Evolutionary conservation across 1,140 invertebrate genomes (phyloP).

Genomic region (Eurosta solidaginis): DNA sequence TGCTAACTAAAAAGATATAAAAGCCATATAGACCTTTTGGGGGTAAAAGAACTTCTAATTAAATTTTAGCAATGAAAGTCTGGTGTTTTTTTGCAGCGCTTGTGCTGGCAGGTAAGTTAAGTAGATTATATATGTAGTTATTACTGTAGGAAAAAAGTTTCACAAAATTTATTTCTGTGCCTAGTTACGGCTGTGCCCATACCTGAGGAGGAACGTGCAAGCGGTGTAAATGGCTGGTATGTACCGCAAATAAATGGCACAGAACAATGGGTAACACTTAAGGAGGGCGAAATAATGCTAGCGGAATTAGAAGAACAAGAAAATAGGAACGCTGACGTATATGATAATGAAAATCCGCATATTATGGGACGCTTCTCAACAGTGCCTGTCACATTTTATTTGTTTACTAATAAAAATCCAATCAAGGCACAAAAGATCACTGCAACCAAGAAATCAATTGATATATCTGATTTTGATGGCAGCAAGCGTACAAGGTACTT

Average conservation of each 20-base stretch:
- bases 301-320: background rate
- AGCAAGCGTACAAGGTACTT: constrained; percentile 50
- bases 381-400: constrained; percentile 47
- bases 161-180: background rate
- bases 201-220: background rate
- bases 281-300: constrained; percentile 32
- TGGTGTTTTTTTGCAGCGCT: no score
- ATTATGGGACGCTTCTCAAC: constrained; percentile 35
- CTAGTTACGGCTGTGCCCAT: background rate
- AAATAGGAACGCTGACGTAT: no score
- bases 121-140: no score
- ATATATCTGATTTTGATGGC: constrained; percentile 44
- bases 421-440: constrained; percentile 45
- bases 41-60: no score
- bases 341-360: no score
- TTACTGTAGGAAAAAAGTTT: no score
- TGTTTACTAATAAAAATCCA: constrained; percentile 49
- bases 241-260: constrained; percentile 37
- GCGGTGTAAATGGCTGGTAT: constrained; percentile 43
- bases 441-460: constrained; percentile 41
- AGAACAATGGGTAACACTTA: constrained; percentile 33
- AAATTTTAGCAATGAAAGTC: no score
- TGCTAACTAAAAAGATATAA: no score
- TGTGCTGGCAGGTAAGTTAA: no score
- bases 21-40: no score